Evolutionary conservation across 2,113 vertebrate genomes (phyloP).

Genomic region (Phalacrocorax brasilianus): DNA sequence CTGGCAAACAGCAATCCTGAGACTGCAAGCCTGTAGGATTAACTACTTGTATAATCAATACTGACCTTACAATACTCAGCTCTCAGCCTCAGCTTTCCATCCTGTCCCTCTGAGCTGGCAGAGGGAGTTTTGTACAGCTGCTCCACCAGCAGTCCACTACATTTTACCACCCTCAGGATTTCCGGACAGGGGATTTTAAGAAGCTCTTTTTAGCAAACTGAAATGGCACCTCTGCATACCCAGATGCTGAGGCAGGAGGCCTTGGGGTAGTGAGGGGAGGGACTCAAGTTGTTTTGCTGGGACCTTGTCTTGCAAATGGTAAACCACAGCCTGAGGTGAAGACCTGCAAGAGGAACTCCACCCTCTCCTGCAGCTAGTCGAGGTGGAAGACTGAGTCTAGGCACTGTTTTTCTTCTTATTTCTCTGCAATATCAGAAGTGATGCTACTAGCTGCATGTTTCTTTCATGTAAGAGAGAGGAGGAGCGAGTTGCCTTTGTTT

Average conservation of each 20-base stretch:
- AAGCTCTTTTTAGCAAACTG: not conserved
- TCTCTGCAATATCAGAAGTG: not conserved
- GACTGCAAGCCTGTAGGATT: not conserved
- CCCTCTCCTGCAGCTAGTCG: fast-evolving
- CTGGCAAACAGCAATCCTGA: not conserved
- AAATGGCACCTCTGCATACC: not conserved
- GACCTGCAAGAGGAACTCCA: not conserved
- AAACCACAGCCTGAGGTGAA: not conserved
- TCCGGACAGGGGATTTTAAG: not conserved
- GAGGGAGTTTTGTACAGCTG: not conserved
- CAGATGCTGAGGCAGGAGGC: not conserved
- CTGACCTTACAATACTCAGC: not conserved
- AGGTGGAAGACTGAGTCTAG: not conserved
- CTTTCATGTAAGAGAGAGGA: not conserved
- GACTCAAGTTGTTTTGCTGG: not conserved
- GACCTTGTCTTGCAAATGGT: not conserved
- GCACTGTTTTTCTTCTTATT: not conserved
- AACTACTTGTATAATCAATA: not conserved
- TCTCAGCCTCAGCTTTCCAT: not conserved
- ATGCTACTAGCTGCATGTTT: not conserved
- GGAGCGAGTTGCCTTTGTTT: not conserved
- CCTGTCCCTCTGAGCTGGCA: not conserved
- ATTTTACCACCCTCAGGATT: not conserved
- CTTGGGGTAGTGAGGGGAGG: not conserved
- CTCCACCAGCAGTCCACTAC: not conserved